Conservation (phyloP, 37 sponge, comb jelly and placozoan species). For the Spongilla lacustris region DNA sequence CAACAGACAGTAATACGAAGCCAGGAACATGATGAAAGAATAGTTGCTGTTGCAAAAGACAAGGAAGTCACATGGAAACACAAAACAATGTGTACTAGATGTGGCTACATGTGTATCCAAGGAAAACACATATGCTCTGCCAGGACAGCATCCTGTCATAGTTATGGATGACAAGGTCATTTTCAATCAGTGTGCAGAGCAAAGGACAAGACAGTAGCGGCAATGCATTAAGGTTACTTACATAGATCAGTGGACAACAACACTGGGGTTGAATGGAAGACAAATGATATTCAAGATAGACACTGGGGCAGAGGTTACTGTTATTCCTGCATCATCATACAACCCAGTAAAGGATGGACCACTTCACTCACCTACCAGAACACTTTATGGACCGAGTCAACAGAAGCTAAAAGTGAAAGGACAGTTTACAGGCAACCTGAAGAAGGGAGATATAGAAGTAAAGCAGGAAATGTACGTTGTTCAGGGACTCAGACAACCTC, state of each 20-base stretch:
- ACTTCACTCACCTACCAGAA: neutral
- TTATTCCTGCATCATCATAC: neutral
- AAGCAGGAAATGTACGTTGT: constrained; percentile 7
- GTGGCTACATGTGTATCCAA: neutral
- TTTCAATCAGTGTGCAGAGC: constrained; percentile 6
- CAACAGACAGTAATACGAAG: too few species aligned
- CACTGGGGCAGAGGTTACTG: constrained; percentile 31
- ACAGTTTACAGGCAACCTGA: neutral
- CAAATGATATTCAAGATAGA: constrained; percentile 6
- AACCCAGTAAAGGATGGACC: neutral
- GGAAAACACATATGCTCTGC: neutral
- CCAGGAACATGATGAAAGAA: too few species aligned
- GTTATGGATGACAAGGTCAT: neutral
- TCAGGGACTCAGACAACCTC: constrained; percentile 3
- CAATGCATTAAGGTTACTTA: neutral
- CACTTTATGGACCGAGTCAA: neutral
- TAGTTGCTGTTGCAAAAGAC: neutral
- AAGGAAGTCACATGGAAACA: neutral
- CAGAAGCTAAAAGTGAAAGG: constrained; percentile 10
- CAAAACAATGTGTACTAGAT: neutral
- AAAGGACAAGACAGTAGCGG: neutral
- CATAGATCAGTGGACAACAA: neutral
- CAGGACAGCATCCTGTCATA: neutral
- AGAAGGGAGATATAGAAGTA: neutral
- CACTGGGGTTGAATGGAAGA: neutral